Evolutionary conservation across 2,113 vertebrate genomes (phyloP).

Genomic region (Centropristis striata): DNA sequence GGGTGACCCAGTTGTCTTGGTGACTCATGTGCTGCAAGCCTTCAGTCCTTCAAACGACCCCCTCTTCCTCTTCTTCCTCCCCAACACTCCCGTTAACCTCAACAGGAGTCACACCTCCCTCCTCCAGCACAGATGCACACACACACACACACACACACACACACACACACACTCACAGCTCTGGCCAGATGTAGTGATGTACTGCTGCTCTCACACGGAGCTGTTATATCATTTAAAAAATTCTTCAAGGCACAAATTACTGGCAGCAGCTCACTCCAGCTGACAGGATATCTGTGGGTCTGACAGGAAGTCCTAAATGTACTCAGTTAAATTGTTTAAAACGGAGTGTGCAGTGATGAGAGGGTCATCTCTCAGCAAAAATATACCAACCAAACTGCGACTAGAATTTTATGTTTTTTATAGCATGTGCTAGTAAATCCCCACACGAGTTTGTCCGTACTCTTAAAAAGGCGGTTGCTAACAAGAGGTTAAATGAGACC

Average conservation of each 20-base stretch:
- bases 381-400: too few relatives aligned
- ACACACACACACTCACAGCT: conserved; percentile 7
- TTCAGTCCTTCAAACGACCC: conserved; percentile 81
- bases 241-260: conserved; percentile 4
- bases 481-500: too few relatives aligned
- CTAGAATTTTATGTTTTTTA: too few relatives aligned
- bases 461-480: too few relatives aligned
- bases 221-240: conserved; percentile 19
- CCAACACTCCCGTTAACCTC: conserved; percentile 32
- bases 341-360: background rate
- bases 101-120: conserved; percentile 24
- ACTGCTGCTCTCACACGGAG: conserved; percentile 15
- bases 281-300: background rate
- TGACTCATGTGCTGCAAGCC: conserved; percentile 68
- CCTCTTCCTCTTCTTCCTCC: conserved; percentile 45
- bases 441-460: too few relatives aligned
- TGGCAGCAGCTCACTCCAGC: background rate
- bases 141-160: background rate
- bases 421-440: too few relatives aligned
- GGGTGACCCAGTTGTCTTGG: conserved; percentile 65
- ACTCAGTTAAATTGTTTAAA: background rate
- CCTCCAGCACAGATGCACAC: conserved; percentile 31
- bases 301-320: background rate
- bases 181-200: conserved; percentile 43
- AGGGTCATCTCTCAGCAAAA: background rate